Evolutionary conservation across 2,113 vertebrate genomes (phyloP).

Genomic region (Entelurus aequoreus): DNA sequence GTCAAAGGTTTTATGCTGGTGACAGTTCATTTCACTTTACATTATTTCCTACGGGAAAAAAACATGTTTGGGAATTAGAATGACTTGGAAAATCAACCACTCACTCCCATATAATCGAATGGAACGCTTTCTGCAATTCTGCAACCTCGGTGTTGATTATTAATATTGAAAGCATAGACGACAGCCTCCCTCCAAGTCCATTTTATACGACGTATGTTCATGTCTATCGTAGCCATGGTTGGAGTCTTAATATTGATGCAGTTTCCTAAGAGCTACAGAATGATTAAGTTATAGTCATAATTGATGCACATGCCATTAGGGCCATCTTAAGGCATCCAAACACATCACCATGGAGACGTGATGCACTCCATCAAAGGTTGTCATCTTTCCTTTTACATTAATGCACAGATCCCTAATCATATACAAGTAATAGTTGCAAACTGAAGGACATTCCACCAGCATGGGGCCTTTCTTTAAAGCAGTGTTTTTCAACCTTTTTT

Average conservation of each 20-base stretch:
- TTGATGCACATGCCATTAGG: slow-evolving; percentile 55
- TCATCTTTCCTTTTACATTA: slow-evolving; percentile 6
- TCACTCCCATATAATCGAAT: neutral
- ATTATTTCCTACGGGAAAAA: no score
- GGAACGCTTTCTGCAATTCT: neutral
- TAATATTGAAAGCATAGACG: slow-evolving; percentile 18
- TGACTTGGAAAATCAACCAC: no score
- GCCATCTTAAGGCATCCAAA: slow-evolving; percentile 32
- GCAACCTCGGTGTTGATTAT: slow-evolving; percentile 14
- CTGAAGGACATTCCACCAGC: slow-evolving; percentile 25
- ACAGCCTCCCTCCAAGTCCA: neutral
- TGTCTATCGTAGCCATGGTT: slow-evolving; percentile 22
- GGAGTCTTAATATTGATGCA: slow-evolving; percentile 38
- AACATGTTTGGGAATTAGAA: no score
- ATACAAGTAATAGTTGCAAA: slow-evolving; percentile 9
- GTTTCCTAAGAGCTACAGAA: slow-evolving; percentile 42
- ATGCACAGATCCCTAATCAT: neutral
- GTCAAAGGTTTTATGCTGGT: no score
- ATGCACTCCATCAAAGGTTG: slow-evolving; percentile 17
- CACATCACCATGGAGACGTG: slow-evolving; percentile 21
- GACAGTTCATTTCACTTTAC: no score
- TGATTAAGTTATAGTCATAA: slow-evolving; percentile 45
- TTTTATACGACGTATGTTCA: slow-evolving; percentile 3
- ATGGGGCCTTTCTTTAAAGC: slow-evolving; percentile 10
- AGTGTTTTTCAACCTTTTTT: no score